Evolutionary conservation across 2,113 vertebrate genomes (phyloP), one percentile per base, ranked within the genome.

Genomic region (Lanius collurio): DNA sequence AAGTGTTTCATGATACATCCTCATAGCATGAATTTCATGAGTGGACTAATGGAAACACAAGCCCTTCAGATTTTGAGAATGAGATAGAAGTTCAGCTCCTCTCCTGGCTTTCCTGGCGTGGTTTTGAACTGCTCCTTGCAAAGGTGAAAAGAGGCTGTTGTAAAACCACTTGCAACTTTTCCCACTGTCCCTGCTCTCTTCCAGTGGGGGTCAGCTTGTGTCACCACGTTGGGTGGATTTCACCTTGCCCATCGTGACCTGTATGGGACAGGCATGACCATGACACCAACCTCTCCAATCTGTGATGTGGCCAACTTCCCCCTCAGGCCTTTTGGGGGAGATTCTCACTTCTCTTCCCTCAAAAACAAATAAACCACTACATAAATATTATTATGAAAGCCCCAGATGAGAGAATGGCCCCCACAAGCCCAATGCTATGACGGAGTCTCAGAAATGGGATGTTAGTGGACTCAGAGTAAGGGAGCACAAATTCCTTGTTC

Each of bases 11-110:
- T 1, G 1, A 15, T 21, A 11, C 12, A 31, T 67, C 47, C 24
- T 74, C 22, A n/a, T 26, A 46, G 19, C 2, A 2, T 23, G 31
- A 82, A 30, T 20, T 71, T 44, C 0, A 0, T 37, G 23, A 8
- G 1, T 42, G 16, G 15, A 31, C 46, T 50, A 59, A 79, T 82
- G 14, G 49, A 75, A 82, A 64, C 6, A 16, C 17, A 87, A 89
- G 62, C 10, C 15, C 55, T 65, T 60, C 62, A 62, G 41, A 69
- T 93, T 79, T 53, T 44, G 70, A 87, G 77, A 88, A 53, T 3
- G 18, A 68, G 64, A 73, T 49, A 60, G 68, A 92, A 83, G 65
- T 56, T 76, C 37, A 76, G 2, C 62, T 56, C 23, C 27, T 67
- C 7, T 31, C 11, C 57, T 85, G 69, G 8, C 21, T 76, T 91